Evolutionary conservation across 2,888 invertebrate genomes (phyloP).

Genomic region (Sesamia inferens): DNA sequence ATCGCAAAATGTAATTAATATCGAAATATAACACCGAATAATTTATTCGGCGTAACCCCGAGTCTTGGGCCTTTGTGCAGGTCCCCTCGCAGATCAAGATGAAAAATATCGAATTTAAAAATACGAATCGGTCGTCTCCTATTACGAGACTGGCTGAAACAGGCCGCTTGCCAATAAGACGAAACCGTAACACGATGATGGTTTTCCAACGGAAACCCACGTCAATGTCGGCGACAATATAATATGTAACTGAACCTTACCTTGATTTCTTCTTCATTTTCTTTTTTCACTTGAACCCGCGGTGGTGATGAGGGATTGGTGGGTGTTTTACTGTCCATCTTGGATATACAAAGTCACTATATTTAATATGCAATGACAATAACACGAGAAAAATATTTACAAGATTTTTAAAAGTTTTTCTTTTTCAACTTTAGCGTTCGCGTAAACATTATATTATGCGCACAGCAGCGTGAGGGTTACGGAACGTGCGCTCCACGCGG

Average conservation of each 20-base stretch:
- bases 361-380: slow-evolving; percentile 50
- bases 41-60: slow-evolving; percentile 85
- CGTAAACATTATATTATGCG: slow-evolving; percentile 82
- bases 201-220: slow-evolving; percentile 81
- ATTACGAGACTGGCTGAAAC: slow-evolving; percentile 83
- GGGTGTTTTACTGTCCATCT: slow-evolving; percentile 89
- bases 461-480: slow-evolving; percentile 26
- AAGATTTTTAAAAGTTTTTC: slow-evolving; percentile 73
- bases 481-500: slow-evolving; percentile 68
- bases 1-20: slow-evolving; percentile 90
- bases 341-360: slow-evolving; percentile 66
- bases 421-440: slow-evolving; percentile 74
- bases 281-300: slow-evolving; percentile 91
- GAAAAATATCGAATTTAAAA: slow-evolving; percentile 88
- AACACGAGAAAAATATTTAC: slow-evolving; percentile 64
- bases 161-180: slow-evolving; percentile 86
- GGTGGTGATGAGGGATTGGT: slow-evolving; percentile 80
- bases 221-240: slow-evolving; percentile 69
- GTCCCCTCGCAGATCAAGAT: slow-evolving; percentile 74
- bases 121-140: slow-evolving; percentile 85
- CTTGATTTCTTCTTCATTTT: slow-evolving; percentile 94
- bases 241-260: slow-evolving; percentile 82
- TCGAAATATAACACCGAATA: slow-evolving; percentile 86
- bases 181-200: slow-evolving; percentile 82
- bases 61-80: slow-evolving; percentile 76